These are phyloP conservation scores for Pocota personata DNA, from an alignment of 2,888 invertebrate genomes.

Conservation along the genomic window DNA sequence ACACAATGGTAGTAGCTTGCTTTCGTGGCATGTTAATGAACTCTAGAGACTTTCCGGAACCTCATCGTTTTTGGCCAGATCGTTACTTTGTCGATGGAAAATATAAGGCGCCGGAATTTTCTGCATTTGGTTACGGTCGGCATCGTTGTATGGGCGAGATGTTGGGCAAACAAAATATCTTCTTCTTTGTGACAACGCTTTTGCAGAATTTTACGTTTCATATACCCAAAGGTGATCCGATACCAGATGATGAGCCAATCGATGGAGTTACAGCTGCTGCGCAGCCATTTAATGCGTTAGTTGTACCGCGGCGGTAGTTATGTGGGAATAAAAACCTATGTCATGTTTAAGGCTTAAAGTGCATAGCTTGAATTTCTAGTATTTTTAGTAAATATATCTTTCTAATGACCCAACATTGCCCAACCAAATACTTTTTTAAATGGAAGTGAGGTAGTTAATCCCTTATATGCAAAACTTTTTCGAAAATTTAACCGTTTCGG, in stretches of 20 bases:
- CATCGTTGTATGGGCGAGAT: slow-evolving; percentile 93
- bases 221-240: slow-evolving; percentile 86
- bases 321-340: too few species aligned
- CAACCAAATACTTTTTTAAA: too few species aligned
- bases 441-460: too few species aligned
- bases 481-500: too few species aligned
- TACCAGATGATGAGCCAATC: slow-evolving; percentile 87
- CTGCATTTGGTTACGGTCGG: slow-evolving; percentile 91
- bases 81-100: slow-evolving; percentile 87
- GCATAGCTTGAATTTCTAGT: too few species aligned
- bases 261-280: slow-evolving; percentile 92
- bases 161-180: slow-evolving; percentile 89
- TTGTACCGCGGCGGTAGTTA: slow-evolving; percentile 83
- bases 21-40: slow-evolving; percentile 89
- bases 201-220: slow-evolving; percentile 89
- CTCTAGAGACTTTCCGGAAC: slow-evolving; percentile 87
- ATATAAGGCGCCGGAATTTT: slow-evolving; percentile 87
- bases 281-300: slow-evolving; percentile 87
- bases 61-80: slow-evolving; percentile 89
- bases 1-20: slow-evolving; percentile 91
- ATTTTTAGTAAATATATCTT: too few species aligned
- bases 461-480: too few species aligned
- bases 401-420: too few species aligned
- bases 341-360: too few species aligned
- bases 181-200: slow-evolving; percentile 89